Base-by-base conservation (phyloP, 1,140 invertebrate species). In the Sminthurinus signatus region DNA sequence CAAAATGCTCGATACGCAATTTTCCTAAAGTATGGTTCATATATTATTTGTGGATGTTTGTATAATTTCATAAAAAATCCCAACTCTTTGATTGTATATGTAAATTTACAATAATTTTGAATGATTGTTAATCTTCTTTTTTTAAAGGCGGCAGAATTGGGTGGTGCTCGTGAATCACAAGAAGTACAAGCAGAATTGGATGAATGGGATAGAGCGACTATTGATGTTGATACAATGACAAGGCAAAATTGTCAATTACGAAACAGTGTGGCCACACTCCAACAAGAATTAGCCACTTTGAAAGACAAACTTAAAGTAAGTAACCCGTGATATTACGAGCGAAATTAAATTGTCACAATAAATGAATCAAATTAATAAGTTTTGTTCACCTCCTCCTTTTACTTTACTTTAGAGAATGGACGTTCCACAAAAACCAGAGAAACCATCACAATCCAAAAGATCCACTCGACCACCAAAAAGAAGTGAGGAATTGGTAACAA, bases 241-340 rank as follows among this genome's bases (percentile, higher is more conserved):
- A 48, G 70, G 27, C 70, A 71, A 64, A 71, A 71, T 64, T 66
- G 55, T 28, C 70, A 71, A 42, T 42, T 71, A 27, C 48, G 70
- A 25, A 71, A 71, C 51, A 66, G 63, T 36, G 70, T 71, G 10
- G 66, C 70, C 0, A 68, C 70, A 8, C 59, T 71, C 12, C 70
- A 71, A 27, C 70, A 71, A 44, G 70, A 71, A 64, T 50, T 71
- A 21, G 70, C 70, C 0, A 71, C 70, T 15, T 52, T 71, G n/a
- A 71, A 71, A 48, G 70, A 71, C 55, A 65, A 64, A 39, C 44
- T 71, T 2, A 71, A 71, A 50, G 70, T 71, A 59, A 32, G 44
- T 59, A n/a, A n/a, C n/a, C n/a, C n/a, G n/a, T n/a, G n/a, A n/a
- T n/a, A n/a, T n/a, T n/a, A n/a, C n/a, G n/a, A n/a, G n/a, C 31